These are phyloP conservation scores for Lycaon pictus DNA, from an alignment of 2,113 vertebrate species.

Conservation along the genomic window DNA sequence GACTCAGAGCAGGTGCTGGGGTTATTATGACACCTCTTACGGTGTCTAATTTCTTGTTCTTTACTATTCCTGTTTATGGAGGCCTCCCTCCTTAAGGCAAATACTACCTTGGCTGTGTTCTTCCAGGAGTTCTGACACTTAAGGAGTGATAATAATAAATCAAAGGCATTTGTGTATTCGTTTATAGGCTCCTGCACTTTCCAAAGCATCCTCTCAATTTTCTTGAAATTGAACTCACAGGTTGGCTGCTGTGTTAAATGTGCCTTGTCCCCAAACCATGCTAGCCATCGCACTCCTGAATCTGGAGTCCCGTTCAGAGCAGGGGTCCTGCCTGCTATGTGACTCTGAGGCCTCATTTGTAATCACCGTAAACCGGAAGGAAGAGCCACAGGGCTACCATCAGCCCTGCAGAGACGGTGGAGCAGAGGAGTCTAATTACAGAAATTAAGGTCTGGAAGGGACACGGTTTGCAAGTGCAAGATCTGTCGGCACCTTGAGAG, in stretches of 20 bases:
- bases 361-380: conserved; percentile 70
- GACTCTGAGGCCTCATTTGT: conserved; percentile 50
- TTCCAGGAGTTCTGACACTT: conserved; percentile 50
- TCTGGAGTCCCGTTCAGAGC: conserved; percentile 53
- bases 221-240: background rate
- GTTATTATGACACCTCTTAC: background rate
- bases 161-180: conserved; percentile 24
- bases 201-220: background rate
- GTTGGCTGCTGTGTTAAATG: background rate
- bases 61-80: background rate
- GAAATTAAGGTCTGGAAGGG: conserved; percentile 62
- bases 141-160: background rate
- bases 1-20: background rate
- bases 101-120: conserved; percentile 19
- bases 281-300: conserved; percentile 67
- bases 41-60: background rate
- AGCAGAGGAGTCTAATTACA: conserved; percentile 49
- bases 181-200: conserved; percentile 5
- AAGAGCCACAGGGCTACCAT: conserved; percentile 58
- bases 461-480: background rate
- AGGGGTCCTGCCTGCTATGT: background rate
- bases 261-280: conserved; percentile 32
- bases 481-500: conserved; percentile 46
- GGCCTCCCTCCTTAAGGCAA: background rate
- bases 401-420: background rate